Base-by-base conservation (phyloP, 2,888 invertebrate species). In the Plebejus anna region DNA sequence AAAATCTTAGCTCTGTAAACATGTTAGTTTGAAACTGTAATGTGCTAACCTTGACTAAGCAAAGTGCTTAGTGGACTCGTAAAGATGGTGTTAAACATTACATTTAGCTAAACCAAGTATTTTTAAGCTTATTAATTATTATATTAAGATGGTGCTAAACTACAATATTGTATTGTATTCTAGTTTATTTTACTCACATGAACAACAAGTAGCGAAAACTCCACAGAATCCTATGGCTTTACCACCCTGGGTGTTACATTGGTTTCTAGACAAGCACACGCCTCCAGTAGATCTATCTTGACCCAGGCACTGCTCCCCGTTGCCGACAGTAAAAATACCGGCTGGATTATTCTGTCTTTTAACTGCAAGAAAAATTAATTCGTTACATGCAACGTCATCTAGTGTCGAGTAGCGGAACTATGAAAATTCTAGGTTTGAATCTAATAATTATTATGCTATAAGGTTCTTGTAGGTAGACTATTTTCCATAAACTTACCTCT, bases 211-310 rank as follows among this genome's bases (percentile, higher is more conserved):
- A 2, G 90, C 93, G 77, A 94, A 94, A 0, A 94, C 93, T 0
- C 94, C 94, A 76, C 94, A 94, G 82, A 90, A 92, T 0, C 94
- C 94, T 1, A 94, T 89, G 0, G 93, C 93, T 76, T 92, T 92
- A 0, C 95, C 95, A 0, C 95, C 94, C 77, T 94, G 93, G 0
- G 94, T 90, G 82, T 92, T 90, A 79, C 95, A 95, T 80, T 94
- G 94, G 82, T 92, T 92, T n/a, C 92, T 86, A 1, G 92, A 89
- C 32, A 94, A 82, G 79, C 95, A 95, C 0, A 94, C 92, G 0
- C 95, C 95, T 2, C 90, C 89, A 0, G 94, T 89, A 0, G 86
- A 80, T 75, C 92, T 81, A 82, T 94, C 91, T 0, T 84, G 83
- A 7, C 94, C 88, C 7, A 87, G 81, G 57, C 93, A 92, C 61